phyloP scores from a whole-genome alignment of 2,113 vertebrate species.

The Chauna torquata region DNA sequence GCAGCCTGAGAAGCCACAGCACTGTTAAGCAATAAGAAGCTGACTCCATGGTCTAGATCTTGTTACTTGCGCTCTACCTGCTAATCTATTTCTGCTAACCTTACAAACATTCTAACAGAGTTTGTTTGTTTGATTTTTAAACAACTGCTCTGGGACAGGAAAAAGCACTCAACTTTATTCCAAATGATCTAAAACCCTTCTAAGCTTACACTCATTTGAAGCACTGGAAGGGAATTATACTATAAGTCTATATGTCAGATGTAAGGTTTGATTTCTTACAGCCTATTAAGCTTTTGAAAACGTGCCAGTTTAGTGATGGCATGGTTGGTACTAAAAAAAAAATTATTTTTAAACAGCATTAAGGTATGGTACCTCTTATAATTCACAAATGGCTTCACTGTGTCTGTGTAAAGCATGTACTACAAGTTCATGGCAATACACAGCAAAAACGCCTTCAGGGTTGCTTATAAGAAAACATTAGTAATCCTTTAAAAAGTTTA shows the following conservation, averaged over 20 bases:
- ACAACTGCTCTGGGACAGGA: not conserved
- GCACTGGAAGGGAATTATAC: not conserved
- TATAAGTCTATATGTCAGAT: not conserved
- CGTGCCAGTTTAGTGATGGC: not conserved
- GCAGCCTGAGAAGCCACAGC: not conserved
- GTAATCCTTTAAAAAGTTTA: not conserved
- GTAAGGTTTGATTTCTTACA: not conserved
- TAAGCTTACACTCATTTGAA: not conserved
- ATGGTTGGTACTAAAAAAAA: not conserved
- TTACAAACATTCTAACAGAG: not conserved
- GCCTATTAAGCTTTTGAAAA: not conserved
- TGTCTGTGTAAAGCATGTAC: not conserved
- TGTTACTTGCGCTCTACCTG: not conserved
- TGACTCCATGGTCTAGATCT: not conserved
- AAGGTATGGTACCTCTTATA: not conserved
- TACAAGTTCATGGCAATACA: not conserved
- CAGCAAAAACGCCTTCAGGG: not conserved
- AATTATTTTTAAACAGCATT: not conserved
- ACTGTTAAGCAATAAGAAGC: not conserved
- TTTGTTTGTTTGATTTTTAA: too few species aligned
- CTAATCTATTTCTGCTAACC: not conserved
- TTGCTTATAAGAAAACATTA: not conserved
- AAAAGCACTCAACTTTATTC: not conserved
- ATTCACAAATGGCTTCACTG: not conserved
- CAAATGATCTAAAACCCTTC: not conserved